Percentiles rank a stretch among this genome's conserved stretches.
Evolutionary conservation across 2,888 invertebrate species (phyloP).

Genomic region (Schizotus pectinicornis): DNA sequence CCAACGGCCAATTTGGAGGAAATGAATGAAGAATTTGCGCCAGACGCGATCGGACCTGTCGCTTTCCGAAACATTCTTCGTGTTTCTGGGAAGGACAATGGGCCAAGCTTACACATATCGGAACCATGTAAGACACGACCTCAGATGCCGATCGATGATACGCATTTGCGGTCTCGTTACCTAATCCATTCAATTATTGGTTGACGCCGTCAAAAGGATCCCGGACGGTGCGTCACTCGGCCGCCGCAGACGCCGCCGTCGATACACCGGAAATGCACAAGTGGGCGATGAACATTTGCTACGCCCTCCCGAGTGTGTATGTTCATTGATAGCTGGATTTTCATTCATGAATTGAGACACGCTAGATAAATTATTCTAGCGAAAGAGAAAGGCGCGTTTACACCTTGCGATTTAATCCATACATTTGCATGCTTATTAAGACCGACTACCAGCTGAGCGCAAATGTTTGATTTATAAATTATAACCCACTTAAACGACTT

Average conservation of each 20-base stretch:
- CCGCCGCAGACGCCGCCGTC: conserved; percentile 11
- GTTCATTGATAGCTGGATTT: conserved; percentile 33
- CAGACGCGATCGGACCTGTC: conserved; percentile 6
- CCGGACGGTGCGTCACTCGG: conserved; percentile 9
- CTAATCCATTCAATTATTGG: no score
- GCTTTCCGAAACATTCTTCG: background rate
- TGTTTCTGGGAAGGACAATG: background rate
- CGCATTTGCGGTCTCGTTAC: no score
- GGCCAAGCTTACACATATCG: background rate
- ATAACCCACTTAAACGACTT: conserved; percentile 20
- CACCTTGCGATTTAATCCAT: conserved; percentile 36
- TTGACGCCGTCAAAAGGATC: background rate
- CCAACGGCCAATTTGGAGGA: conserved; percentile 39
- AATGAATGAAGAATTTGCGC: conserved; percentile 30
- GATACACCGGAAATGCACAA: conserved; percentile 26
- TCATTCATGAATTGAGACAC: conserved; percentile 38
- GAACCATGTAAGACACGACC: conserved; percentile 2
- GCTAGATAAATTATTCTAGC: conserved; percentile 33
- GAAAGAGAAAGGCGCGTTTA: conserved; percentile 35
- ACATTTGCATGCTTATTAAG: conserved; percentile 28
- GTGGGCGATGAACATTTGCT: conserved; percentile 30
- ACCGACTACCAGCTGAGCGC: conserved; percentile 26
- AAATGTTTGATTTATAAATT: conserved; percentile 32
- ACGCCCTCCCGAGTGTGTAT: conserved; percentile 27
- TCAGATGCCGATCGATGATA: background rate